These are phyloP conservation scores for Listrodromus nycthemerus DNA, from an alignment of 2,888 invertebrate species.

Conservation along the genomic window DNA sequence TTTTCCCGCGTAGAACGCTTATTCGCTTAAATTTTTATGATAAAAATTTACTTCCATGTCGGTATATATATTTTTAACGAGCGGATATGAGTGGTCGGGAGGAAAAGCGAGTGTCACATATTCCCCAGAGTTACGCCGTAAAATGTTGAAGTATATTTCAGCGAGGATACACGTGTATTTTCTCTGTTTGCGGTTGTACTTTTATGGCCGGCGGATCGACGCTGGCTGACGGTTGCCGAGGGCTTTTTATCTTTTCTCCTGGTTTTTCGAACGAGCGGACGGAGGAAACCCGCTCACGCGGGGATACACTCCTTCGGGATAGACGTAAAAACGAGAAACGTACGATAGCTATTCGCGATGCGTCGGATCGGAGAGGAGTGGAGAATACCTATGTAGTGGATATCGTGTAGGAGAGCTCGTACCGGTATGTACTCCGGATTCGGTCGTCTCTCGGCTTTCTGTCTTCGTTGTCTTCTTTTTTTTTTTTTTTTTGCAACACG, in stretches of 20 bases:
- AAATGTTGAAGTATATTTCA: constrained; percentile 58
- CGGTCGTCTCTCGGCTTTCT: constrained; percentile 18
- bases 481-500: constrained; percentile 39
- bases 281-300: constrained; percentile 50
- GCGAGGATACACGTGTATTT: constrained; percentile 63
- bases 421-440: constrained; percentile 51
- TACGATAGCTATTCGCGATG: constrained; percentile 34
- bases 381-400: constrained; percentile 36
- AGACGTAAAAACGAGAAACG: constrained; percentile 19
- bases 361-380: constrained; percentile 23
- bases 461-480: constrained; percentile 9
- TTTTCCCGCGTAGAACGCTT: constrained; percentile 14
- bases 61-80: constrained; percentile 25
- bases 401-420: constrained; percentile 17
- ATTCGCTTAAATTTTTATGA: too few species aligned
- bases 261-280: constrained; percentile 24
- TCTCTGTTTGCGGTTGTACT: constrained; percentile 49
- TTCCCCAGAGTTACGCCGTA: constrained; percentile 25
- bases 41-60: background rate
- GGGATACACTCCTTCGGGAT: constrained; percentile 36
- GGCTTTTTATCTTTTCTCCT: constrained; percentile 56
- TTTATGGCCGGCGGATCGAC: constrained; percentile 61
- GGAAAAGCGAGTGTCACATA: constrained; percentile 49
- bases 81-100: constrained; percentile 2
- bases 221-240: constrained; percentile 55